Percentiles rank a stretch among this genome's conserved stretches.
Conservation (phyloP, 2,797 vertebrate species). For the Masticophis lateralis region DNA sequence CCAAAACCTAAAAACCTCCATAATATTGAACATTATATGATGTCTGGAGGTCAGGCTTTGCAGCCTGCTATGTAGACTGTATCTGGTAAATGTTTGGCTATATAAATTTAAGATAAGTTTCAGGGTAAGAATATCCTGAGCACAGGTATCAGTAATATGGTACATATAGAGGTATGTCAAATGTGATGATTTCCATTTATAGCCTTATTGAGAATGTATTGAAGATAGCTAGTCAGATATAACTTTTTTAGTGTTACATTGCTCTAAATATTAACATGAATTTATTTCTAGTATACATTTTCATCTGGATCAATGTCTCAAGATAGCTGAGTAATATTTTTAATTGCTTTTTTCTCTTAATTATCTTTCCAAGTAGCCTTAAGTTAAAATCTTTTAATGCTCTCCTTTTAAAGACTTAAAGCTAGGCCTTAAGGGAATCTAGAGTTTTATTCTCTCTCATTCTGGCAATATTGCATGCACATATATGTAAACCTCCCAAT, state of each 20-base stretch:
- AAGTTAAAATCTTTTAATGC: neutral
- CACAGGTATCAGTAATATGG: neutral
- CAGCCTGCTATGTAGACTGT: neutral
- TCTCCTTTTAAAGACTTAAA: neutral
- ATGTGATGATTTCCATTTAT: neutral
- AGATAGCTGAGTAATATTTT: neutral
- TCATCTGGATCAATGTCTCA: neutral
- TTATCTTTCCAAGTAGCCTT: neutral
- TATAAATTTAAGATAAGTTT: neutral
- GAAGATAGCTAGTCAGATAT: neutral
- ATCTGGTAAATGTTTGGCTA: neutral
- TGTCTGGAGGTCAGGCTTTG: neutral
- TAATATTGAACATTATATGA: neutral
- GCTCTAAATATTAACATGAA: neutral
- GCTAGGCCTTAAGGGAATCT: neutral
- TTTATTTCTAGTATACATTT: neutral
- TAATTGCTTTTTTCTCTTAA: neutral
- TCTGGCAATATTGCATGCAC: neutral
- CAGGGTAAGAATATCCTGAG: neutral
- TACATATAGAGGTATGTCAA: neutral
- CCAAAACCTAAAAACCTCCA: neutral
- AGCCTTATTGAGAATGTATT: neutral
- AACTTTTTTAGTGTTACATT: neutral
- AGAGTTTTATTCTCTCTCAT: neutral
- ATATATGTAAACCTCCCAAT: neutral